Evolutionary conservation across 1,140 invertebrate species (phyloP).

Genomic region (Drosophila nannoptera): DNA sequence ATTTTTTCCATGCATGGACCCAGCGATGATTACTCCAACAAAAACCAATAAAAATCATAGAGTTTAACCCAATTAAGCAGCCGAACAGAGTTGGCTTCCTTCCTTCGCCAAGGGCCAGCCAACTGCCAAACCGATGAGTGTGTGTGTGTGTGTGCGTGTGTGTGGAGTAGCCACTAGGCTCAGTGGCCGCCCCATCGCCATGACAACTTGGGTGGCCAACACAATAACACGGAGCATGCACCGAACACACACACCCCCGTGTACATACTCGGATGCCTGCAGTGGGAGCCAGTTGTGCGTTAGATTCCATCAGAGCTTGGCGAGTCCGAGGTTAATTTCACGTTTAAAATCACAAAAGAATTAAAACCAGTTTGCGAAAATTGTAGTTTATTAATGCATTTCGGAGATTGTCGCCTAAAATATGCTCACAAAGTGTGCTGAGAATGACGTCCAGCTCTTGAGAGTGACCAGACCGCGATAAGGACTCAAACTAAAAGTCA

Average conservation of each 20-base stretch:
- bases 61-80: slow-evolving; percentile 72
- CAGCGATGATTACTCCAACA: slow-evolving; percentile 38
- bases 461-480: background rate
- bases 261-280: slow-evolving; percentile 13
- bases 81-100: slow-evolving; percentile 51
- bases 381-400: slow-evolving; percentile 31
- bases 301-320: slow-evolving; percentile 63
- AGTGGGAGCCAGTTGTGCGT: slow-evolving; percentile 58
- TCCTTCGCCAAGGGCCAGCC: slow-evolving; percentile 38
- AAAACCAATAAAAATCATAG: slow-evolving; percentile 64
- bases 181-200: slow-evolving; percentile 32
- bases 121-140: slow-evolving; percentile 25
- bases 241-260: slow-evolving; percentile 42
- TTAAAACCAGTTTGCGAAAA: background rate
- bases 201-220: slow-evolving; percentile 66
- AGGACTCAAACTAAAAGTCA: slow-evolving; percentile 38
- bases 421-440: slow-evolving; percentile 4
- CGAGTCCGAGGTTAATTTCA: slow-evolving; percentile 12
- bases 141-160: slow-evolving; percentile 9
- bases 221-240: slow-evolving; percentile 76
- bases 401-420: slow-evolving; percentile 44
- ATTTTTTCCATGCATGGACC: slow-evolving; percentile 34
- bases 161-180: slow-evolving; percentile 45
- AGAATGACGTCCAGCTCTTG: slow-evolving; percentile 16
- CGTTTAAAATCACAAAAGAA: background rate